phyloP scores from a whole-genome alignment of 2,113 vertebrate species.

The Noturus placidus region DNA sequence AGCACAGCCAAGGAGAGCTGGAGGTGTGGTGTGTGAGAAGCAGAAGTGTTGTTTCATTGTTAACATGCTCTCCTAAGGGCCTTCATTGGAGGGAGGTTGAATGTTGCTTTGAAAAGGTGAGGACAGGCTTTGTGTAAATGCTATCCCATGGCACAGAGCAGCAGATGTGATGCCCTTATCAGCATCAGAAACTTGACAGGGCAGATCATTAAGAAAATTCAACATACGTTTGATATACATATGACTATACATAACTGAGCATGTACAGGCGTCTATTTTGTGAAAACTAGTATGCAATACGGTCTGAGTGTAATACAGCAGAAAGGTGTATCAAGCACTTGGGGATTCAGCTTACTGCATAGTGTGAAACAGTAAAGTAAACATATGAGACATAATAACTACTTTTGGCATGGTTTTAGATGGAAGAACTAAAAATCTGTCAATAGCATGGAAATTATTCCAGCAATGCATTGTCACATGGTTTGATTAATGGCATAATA shows the following conservation, averaged over 20 bases:
- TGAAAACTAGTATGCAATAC: not conserved
- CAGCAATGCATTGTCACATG: not conserved
- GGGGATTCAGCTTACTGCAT: not conserved
- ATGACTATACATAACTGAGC: not conserved
- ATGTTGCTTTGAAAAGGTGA: constrained; percentile 16
- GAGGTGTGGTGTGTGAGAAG: constrained; percentile 26
- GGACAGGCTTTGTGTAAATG: constrained; percentile 30
- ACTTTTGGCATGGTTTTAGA: not conserved
- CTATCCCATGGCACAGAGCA: not conserved
- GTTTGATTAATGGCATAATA: not conserved
- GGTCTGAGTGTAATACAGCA: not conserved
- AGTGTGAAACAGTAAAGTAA: not conserved
- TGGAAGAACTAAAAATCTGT: not conserved
- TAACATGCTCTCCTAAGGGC: constrained; percentile 28
- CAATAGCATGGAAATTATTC: not conserved
- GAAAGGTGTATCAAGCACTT: not conserved
- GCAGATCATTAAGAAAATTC: not conserved
- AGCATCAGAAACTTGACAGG: not conserved
- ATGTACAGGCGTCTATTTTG: not conserved
- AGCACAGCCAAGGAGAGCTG: constrained; percentile 30
- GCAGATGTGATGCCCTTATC: constrained; percentile 8
- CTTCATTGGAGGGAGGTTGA: constrained; percentile 19
- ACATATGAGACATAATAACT: not conserved
- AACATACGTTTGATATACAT: not conserved
- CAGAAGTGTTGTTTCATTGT: constrained; percentile 39